Percentiles rank a stretch among this genome's conserved stretches.
Evolutionary conservation across 2,888 invertebrate genomes (phyloP).

Genomic region (Syritta pipiens): DNA sequence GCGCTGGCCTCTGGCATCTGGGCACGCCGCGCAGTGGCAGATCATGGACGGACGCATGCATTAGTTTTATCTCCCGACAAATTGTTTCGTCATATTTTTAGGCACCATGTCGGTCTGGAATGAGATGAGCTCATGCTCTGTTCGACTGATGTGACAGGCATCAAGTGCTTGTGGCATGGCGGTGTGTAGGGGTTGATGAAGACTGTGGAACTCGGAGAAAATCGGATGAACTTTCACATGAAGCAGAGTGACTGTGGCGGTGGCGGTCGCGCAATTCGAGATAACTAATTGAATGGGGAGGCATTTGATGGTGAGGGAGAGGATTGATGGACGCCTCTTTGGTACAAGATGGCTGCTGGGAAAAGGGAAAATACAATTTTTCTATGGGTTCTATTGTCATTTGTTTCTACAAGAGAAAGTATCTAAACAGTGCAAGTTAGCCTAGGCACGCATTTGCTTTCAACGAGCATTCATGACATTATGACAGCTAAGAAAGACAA

Average conservation of each 20-base stretch:
- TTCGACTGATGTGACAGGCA: slow-evolving; percentile 62
- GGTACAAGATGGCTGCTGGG: slow-evolving; percentile 16
- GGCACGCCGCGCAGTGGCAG: slow-evolving; percentile 55
- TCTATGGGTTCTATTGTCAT: too few relatives aligned
- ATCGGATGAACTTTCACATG: slow-evolving; percentile 40
- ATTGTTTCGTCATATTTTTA: slow-evolving; percentile 68
- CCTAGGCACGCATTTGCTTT: too few relatives aligned
- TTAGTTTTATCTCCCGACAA: slow-evolving; percentile 68
- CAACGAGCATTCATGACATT: too few relatives aligned
- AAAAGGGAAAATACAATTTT: background rate
- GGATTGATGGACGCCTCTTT: slow-evolving; percentile 38
- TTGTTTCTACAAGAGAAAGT: too few relatives aligned
- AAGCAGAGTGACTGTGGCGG: background rate
- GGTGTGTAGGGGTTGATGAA: slow-evolving; percentile 51
- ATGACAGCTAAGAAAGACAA: too few relatives aligned
- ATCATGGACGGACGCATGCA: slow-evolving; percentile 51
- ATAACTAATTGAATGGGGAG: slow-evolving; percentile 28
- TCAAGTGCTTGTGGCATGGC: slow-evolving; percentile 48
- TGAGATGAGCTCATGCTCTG: slow-evolving; percentile 51
- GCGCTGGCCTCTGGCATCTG: slow-evolving; percentile 22
- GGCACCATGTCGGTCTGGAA: slow-evolving; percentile 40
- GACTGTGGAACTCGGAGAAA: slow-evolving; percentile 7
- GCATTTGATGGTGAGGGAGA: background rate
- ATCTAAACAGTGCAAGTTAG: too few relatives aligned
- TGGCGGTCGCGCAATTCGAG: slow-evolving; percentile 3